Evolutionary conservation across 2,888 invertebrate species (phyloP).

Genomic region (Cryptus viduatorius): DNA sequence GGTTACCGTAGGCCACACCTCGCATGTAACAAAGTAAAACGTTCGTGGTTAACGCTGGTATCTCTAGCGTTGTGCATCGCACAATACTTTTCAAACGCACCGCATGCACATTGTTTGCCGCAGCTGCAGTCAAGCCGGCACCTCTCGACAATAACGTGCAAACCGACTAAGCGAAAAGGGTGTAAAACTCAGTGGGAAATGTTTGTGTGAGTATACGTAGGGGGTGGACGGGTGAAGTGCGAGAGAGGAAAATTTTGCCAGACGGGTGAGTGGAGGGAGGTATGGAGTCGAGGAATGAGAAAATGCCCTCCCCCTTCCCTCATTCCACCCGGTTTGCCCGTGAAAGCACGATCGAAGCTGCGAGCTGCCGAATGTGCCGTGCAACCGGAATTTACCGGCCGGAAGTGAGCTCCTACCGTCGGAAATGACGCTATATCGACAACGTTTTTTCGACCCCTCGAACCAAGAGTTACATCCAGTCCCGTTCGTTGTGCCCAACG

Average conservation of each 20-base stretch:
- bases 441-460: constrained; percentile 67
- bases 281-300: background rate
- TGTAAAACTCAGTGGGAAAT: background rate
- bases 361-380: constrained; percentile 69
- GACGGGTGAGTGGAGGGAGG: background rate
- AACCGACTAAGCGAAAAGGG: background rate
- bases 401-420: constrained; percentile 72
- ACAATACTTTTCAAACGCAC: background rate
- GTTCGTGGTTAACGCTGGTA: background rate
- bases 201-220: background rate
- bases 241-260: constrained; percentile 13
- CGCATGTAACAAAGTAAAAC: background rate
- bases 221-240: background rate
- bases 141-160: background rate
- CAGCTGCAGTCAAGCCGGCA: background rate
- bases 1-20: background rate
- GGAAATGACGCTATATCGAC: constrained; percentile 73
- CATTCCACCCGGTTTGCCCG: constrained; percentile 63
- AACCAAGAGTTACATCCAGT: constrained; percentile 35
- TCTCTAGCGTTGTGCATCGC: background rate
- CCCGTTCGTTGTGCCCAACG: constrained; percentile 10
- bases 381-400: constrained; percentile 73
- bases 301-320: constrained; percentile 51
- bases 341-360: constrained; percentile 42
- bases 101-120: background rate